Evolutionary conservation across 2,888 invertebrate species (phyloP).

Genomic region (Aleiodes leptofemur): DNA sequence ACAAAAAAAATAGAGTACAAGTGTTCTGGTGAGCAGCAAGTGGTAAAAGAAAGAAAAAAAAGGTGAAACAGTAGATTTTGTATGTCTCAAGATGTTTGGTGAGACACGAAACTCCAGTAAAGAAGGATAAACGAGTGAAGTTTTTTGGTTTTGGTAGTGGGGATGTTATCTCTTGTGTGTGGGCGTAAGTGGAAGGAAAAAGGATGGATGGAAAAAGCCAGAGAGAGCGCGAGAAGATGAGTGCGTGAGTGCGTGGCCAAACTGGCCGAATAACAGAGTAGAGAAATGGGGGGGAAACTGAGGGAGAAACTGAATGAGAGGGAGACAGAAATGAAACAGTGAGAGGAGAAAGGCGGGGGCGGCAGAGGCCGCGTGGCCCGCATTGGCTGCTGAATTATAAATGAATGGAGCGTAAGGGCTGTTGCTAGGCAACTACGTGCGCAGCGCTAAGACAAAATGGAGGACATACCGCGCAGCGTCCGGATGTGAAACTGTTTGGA

Average conservation of each 20-base stretch:
- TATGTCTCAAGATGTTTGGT: slow-evolving; percentile 4
- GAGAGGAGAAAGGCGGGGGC: slow-evolving; percentile 61
- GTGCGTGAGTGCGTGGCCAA: slow-evolving; percentile 52
- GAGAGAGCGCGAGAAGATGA: slow-evolving; percentile 22
- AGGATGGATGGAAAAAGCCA: slow-evolving; percentile 14
- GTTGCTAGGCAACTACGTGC: slow-evolving; percentile 75
- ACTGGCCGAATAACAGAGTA: slow-evolving; percentile 36
- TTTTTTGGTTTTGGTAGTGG: neutral
- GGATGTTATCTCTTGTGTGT: neutral
- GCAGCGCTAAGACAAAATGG: slow-evolving; percentile 75
- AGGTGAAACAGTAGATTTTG: neutral
- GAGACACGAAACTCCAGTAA: slow-evolving; percentile 6
- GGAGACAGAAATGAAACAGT: slow-evolving; percentile 36
- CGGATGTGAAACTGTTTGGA: slow-evolving; percentile 37
- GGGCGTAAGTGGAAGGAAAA: slow-evolving; percentile 27
- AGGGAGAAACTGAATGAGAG: slow-evolving; percentile 34
- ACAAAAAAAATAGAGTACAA: neutral
- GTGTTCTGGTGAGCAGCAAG: neutral
- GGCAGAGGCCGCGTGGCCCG: slow-evolving; percentile 73
- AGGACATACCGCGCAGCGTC: slow-evolving; percentile 61
- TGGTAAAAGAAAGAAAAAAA: neutral
- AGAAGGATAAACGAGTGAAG: slow-evolving; percentile 12
- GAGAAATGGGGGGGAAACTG: slow-evolving; percentile 43
- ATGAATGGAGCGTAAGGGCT: slow-evolving; percentile 75
- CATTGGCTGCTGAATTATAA: slow-evolving; percentile 76